Evolutionary conservation across 2,113 vertebrate species (phyloP), one percentile per base, ranked within the genome.

Genomic region (Gasterosteus aculeatus): DNA sequence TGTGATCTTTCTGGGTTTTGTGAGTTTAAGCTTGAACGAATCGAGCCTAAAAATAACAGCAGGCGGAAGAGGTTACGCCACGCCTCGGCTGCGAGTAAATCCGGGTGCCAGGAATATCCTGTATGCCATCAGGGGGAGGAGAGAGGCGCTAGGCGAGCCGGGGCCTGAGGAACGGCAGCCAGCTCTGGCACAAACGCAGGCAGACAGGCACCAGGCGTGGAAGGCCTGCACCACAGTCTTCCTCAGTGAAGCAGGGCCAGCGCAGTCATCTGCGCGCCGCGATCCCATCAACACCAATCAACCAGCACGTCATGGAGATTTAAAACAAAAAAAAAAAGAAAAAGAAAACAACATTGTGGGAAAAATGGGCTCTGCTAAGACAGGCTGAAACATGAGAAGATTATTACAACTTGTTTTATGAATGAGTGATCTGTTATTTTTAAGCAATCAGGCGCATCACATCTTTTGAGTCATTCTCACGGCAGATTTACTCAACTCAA

Each of bases 1-100:
- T 14, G 56, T 12, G 54, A 71, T 58, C 26, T 10, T 19, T 41
- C 59, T 46, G 33, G 6, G 26, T 19, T 35, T 11, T 18, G 57
- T 80, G 41, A 69, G 80, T 68, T 73, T 46, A 63, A 63, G 57
- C 22, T 26, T 85, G 75, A 66, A 77, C 65, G 29, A 74, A 85
- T 79, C 63, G 2, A n/a, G 58, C 63, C 87, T 86, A 86, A 89
- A 85, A 91, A 91, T 91, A 92, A 80, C 78, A 83, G 73, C 78
- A 83, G 73, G 64, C 61, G 85, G 86, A 89, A 89, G 85, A 80
- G 58, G 81, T 77, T 4, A 39, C 8, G 77, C 80, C 85, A 88
- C 87, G 74, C 74, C 87, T 87, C 76, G 66, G 78, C 81, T 61
- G 78, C 54, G 71, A 70, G 68, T 72, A 66, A 68, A 72, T 73